Conservation (phyloP, 2,797 vertebrate genomes). For the Catostomus latipinnis region DNA sequence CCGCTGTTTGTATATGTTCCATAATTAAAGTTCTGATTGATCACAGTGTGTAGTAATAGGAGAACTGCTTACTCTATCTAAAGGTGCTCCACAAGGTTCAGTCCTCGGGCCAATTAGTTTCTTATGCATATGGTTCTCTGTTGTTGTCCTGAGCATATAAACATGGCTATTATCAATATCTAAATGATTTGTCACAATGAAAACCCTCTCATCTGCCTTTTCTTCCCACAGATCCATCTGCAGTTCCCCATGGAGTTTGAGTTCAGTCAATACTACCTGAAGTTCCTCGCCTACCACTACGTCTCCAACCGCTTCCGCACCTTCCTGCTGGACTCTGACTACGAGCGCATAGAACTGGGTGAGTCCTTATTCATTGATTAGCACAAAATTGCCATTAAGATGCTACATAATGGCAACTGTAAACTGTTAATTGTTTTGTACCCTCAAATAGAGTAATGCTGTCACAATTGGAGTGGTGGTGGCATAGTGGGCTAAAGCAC, state of each 20-base stretch:
- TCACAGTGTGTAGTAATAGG: not conserved
- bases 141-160: too few relatives aligned
- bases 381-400: not conserved
- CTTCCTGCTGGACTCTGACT: conserved; percentile 95
- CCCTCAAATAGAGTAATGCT: not conserved
- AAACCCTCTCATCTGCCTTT: not conserved
- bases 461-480: not conserved
- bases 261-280: conserved; percentile 98
- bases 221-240: conserved; percentile 84
- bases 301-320: conserved; percentile 95
- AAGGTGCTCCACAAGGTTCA: not conserved
- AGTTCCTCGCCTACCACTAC: conserved; percentile 97
- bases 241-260: conserved; percentile 99
- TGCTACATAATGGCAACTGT: not conserved
- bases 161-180: too few relatives aligned
- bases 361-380: conserved; percentile 44
- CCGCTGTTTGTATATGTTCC: too few relatives aligned
- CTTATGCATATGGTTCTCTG: too few relatives aligned
- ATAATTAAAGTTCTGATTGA: not conserved
- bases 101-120: not conserved
- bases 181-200: too few relatives aligned
- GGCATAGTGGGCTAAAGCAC: too few relatives aligned
- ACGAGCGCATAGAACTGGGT: conserved; percentile 96
- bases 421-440: not conserved
- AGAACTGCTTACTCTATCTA: not conserved